Evolutionary conservation across 2,888 invertebrate species (phyloP), one percentile per base, ranked within the genome.

Genomic region (Trissonchulus latispiculum): DNA sequence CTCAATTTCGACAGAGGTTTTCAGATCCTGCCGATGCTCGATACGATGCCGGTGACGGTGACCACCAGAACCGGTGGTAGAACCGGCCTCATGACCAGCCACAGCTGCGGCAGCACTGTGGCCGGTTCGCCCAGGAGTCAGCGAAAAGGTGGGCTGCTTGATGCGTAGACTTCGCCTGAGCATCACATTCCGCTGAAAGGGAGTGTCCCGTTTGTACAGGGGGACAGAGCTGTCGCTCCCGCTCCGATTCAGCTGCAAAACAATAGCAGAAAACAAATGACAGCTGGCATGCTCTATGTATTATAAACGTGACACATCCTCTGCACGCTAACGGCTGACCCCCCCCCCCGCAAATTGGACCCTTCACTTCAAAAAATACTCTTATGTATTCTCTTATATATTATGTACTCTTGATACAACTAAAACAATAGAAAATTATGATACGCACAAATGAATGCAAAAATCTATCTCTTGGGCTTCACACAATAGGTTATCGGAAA

Each of bases 191-290:
- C 95, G 87, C 84, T 94, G 93, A 86, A 96, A 96, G 67, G 93
- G 91, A 73, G 90, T 77, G 77, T 77, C 68, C 73, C 87, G 87
- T 82, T 89, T 86, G 83, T 91, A 91, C 79, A 93, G 88, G 62
- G 93, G 93, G 92, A 95, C 95, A 62, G 94, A 93, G 80, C 94
- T 95, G 84, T 96, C 95, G 75, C 95, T 95, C 85, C 95, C 95
- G 82, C 95, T 95, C 78, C 96, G 90, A 84, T 95, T 96, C 79
- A 96, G 85, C 88, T 68, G 33, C 8, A 68, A 36, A n/a, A 70
- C n/a, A n/a, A n/a, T n/a, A n/a, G n/a, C n/a, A n/a, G n/a, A n/a
- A n/a, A n/a, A n/a, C n/a, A n/a, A n/a, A n/a, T n/a, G n/a, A n/a
- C n/a, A n/a, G n/a, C n/a, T n/a, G n/a, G n/a, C n/a, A n/a, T n/a